phyloP scores from a whole-genome alignment of 2,888 invertebrate genomes.

The Therioaphis trifolii region DNA sequence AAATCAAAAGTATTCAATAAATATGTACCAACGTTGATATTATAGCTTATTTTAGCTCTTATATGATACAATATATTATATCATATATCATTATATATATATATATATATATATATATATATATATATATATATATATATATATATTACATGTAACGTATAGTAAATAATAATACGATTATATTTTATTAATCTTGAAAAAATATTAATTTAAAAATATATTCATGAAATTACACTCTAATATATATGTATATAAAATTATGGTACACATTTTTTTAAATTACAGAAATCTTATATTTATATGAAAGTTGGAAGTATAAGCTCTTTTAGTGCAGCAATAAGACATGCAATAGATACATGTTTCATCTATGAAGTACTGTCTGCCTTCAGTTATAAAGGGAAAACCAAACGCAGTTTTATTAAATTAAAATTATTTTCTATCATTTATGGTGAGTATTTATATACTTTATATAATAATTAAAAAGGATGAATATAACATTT shows the following conservation, averaged over 20 bases:
- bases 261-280: background rate
- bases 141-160: too few species aligned
- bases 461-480: background rate
- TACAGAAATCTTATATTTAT: constrained; percentile 13
- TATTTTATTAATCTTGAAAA: too few species aligned
- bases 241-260: too few species aligned
- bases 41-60: too few species aligned
- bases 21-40: background rate
- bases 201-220: too few species aligned
- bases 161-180: too few species aligned
- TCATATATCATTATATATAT: too few species aligned
- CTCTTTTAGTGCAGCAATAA: background rate
- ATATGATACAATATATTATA: too few species aligned
- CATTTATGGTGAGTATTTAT: constrained; percentile 11
- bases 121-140: too few species aligned
- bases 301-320: too few species aligned
- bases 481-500: too few species aligned
- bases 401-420: background rate
- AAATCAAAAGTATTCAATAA: background rate
- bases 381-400: background rate
- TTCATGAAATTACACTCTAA: constrained; percentile 1
- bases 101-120: too few species aligned
- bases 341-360: background rate
- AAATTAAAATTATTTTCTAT: background rate
- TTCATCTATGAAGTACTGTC: background rate